Conservation (phyloP, 2,113 vertebrate species). For the Microcebus ravelobensis region DNA sequence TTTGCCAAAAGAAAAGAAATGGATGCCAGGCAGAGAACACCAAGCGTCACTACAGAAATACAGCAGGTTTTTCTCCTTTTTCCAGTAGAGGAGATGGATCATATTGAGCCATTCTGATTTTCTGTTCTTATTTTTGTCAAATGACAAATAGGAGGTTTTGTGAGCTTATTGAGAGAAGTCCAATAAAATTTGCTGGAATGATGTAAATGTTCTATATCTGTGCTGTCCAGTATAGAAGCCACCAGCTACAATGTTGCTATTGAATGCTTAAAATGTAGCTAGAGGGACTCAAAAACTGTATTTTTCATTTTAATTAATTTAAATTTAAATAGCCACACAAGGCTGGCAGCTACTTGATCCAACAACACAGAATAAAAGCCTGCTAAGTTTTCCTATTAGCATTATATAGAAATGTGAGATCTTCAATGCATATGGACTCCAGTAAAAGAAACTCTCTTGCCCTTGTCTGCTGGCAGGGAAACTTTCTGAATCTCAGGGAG, state of each 20-base stretch:
- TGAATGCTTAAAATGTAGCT: neutral
- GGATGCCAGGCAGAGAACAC: neutral
- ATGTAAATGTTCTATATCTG: too few species aligned
- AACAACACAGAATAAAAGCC: neutral
- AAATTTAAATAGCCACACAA: neutral
- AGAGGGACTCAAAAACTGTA: neutral
- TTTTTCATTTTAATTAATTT: slow-evolving; percentile 40
- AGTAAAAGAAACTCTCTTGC: neutral
- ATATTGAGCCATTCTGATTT: neutral
- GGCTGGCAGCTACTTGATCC: neutral
- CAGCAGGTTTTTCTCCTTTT: neutral
- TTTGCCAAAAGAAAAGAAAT: neutral
- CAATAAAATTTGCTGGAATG: neutral
- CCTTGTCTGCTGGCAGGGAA: neutral
- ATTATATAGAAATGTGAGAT: neutral
- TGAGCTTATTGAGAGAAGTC: neutral
- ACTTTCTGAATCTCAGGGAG: neutral
- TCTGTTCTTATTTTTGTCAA: neutral
- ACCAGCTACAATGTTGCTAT: neutral
- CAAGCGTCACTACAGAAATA: neutral
- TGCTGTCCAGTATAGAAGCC: neutral
- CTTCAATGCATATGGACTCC: neutral
- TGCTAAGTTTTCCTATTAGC: neutral
- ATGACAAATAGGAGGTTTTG: neutral
- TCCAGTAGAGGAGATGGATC: neutral